phyloP scores from a whole-genome alignment of 2,888 invertebrate species.

The Napeogenes inachia region DNA sequence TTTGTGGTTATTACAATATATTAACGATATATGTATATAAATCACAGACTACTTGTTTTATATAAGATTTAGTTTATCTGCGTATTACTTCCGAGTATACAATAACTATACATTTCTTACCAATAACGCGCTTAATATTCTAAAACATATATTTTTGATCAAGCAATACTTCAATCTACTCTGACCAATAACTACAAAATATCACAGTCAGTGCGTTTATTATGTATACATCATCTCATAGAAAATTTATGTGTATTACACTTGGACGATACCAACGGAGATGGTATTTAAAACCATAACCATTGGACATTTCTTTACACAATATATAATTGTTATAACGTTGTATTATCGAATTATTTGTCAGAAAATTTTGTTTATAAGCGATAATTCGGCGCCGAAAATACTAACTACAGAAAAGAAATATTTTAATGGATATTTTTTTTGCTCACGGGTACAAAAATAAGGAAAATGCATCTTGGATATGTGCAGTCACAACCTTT shows the following conservation, averaged over 20 bases:
- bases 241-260: slow-evolving; percentile 76
- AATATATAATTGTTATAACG: slow-evolving; percentile 53
- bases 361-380: slow-evolving; percentile 62
- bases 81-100: slow-evolving; percentile 60
- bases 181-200: slow-evolving; percentile 77
- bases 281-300: slow-evolving; percentile 72
- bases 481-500: slow-evolving; percentile 76
- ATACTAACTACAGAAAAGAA: slow-evolving; percentile 34
- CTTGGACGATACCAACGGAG: slow-evolving; percentile 75
- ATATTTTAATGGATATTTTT: slow-evolving; percentile 10
- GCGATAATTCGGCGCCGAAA: slow-evolving; percentile 27
- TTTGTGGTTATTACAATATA: slow-evolving; percentile 54
- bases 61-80: slow-evolving; percentile 54
- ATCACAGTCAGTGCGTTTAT: slow-evolving; percentile 78
- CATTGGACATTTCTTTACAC: slow-evolving; percentile 57
- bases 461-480: slow-evolving; percentile 41
- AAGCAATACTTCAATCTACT: slow-evolving; percentile 75
- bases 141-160: slow-evolving; percentile 72
- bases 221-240: slow-evolving; percentile 78
- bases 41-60: slow-evolving; percentile 71
- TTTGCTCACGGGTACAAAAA: slow-evolving; percentile 26
- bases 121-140: slow-evolving; percentile 69
- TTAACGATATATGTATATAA: slow-evolving; percentile 68
- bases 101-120: slow-evolving; percentile 69
- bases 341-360: slow-evolving; percentile 63